Percentiles rank a stretch among this genome's conserved stretches.
These are phyloP conservation scores for Callyntrura sp. DNA, from an alignment of 2,888 invertebrate genomes.

Conservation along the genomic window DNA sequence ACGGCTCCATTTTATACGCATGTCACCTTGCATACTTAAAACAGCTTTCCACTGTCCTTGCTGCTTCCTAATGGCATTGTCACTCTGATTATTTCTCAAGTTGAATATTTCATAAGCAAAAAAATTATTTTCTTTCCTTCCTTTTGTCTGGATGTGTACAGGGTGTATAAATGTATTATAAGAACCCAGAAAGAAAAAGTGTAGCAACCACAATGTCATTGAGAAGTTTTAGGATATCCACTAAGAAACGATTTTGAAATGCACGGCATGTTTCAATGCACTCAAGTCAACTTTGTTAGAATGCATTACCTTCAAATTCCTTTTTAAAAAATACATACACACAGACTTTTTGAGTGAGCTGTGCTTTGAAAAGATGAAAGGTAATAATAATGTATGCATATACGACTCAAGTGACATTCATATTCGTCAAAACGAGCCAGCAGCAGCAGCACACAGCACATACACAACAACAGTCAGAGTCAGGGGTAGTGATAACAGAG, in stretches of 20 bases:
- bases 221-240: neutral
- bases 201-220: neutral
- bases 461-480: conserved; percentile 10
- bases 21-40: neutral
- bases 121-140: neutral
- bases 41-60: neutral
- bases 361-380: conserved; percentile 37
- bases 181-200: neutral
- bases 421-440: conserved; percentile 67
- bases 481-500: no score
- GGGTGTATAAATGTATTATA: neutral
- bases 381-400: conserved; percentile 61
- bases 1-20: neutral
- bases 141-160: neutral
- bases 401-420: conserved; percentile 67
- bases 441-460: conserved; percentile 35
- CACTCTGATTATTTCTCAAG: conserved; percentile 55
- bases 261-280: conserved; percentile 54
- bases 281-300: conserved; percentile 22
- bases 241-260: conserved; percentile 55
- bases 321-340: conserved; percentile 11
- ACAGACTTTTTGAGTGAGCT: conserved; percentile 17
- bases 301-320: conserved; percentile 50
- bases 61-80: conserved; percentile 44
- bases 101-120: neutral